These are phyloP conservation scores for Sturnus vulgaris DNA, from an alignment of 2,113 vertebrate genomes.

Conservation along the genomic window DNA sequence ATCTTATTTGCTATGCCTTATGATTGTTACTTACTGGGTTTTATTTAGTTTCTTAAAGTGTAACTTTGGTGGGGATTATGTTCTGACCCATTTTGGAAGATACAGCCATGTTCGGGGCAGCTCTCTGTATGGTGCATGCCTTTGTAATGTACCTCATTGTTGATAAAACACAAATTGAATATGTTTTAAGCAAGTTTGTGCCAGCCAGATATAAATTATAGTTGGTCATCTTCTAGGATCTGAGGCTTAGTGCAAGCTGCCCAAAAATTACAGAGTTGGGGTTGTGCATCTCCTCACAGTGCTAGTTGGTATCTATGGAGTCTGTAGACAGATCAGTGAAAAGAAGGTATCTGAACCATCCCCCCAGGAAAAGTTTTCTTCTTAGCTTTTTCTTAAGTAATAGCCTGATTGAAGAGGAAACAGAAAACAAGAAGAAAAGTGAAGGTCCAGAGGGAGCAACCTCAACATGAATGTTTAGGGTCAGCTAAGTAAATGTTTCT, in stretches of 20 bases:
- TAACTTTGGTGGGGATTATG: not conserved
- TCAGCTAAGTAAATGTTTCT: not conserved
- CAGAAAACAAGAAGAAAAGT: not conserved
- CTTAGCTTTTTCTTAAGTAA: not conserved
- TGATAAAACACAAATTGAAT: not conserved
- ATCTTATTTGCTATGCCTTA: not conserved
- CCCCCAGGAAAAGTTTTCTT: not conserved
- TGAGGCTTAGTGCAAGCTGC: not conserved
- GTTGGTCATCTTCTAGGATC: not conserved
- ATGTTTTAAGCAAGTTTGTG: not conserved
- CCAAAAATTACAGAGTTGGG: not conserved
- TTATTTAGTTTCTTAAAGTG: not conserved
- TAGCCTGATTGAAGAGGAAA: not conserved
- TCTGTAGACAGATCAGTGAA: not conserved
- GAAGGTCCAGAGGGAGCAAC: not conserved
- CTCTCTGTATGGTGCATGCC: not conserved
- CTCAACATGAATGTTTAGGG: not conserved
- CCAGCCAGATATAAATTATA: not conserved
- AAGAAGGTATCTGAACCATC: not conserved
- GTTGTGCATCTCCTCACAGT: not conserved
- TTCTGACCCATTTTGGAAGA: not conserved
- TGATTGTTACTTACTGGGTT: not conserved
- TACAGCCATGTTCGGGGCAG: not conserved
- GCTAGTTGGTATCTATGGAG: not conserved
- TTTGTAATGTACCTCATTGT: not conserved